A percentile compares a stretch with the other conserved stretches of the same genome.
Conservation (phyloP, 2,113 vertebrate species). For the Tachysurus vachellii region DNA sequence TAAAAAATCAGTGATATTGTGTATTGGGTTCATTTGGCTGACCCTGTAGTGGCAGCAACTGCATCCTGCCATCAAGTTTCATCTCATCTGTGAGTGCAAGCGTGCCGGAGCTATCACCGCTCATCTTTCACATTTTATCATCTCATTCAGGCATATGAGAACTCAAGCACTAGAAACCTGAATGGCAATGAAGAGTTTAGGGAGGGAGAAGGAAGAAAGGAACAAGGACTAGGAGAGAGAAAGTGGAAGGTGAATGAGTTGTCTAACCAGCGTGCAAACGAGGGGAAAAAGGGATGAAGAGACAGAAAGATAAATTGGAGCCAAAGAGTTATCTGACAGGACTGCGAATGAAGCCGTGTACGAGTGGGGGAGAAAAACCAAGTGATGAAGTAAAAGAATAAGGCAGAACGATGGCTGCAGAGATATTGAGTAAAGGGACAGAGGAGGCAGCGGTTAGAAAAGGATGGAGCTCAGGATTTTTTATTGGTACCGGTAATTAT, state of each 20-base stretch:
- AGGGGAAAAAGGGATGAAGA: not conserved
- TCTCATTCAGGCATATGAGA: slow-evolving; percentile 73
- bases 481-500: slow-evolving; percentile 75
- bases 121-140: slow-evolving; percentile 76
- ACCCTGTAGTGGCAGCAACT: slow-evolving; percentile 58
- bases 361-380: slow-evolving; percentile 63
- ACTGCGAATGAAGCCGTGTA: slow-evolving; percentile 30
- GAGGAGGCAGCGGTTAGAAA: slow-evolving; percentile 52
- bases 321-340: slow-evolving; percentile 37
- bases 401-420: slow-evolving; percentile 27
- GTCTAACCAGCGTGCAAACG: not conserved
- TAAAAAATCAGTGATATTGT: not conserved
- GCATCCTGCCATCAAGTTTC: slow-evolving; percentile 67
- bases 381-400: slow-evolving; percentile 41
- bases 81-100: slow-evolving; percentile 70
- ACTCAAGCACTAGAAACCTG: slow-evolving; percentile 68
- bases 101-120: slow-evolving; percentile 49
- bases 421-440: slow-evolving; percentile 24
- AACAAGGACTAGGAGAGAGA: not conserved
- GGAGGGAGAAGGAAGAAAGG: not conserved
- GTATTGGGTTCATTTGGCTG: slow-evolving; percentile 68
- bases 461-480: slow-evolving; percentile 63
- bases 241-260: not conserved
- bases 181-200: slow-evolving; percentile 48
- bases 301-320: slow-evolving; percentile 35